phyloP scores from a whole-genome alignment of 2,797 vertebrate species.

The Spatula clypeata region DNA sequence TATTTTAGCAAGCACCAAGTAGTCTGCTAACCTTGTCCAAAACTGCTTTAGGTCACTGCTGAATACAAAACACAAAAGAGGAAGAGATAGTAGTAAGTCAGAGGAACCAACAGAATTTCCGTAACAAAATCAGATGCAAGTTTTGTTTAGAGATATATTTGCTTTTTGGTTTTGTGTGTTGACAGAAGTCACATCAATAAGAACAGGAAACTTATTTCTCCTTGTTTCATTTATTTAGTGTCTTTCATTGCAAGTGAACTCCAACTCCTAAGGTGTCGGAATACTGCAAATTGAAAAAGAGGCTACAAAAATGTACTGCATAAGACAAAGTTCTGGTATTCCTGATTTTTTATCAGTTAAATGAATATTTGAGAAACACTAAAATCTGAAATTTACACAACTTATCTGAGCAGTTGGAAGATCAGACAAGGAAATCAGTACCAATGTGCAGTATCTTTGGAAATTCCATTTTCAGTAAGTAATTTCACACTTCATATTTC shows the following conservation, averaged over 20 bases:
- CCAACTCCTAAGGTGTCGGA: background rate
- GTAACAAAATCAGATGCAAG: background rate
- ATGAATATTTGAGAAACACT: background rate
- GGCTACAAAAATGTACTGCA: background rate
- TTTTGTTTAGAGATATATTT: background rate
- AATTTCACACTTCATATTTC: background rate
- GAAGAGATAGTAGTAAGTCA: background rate
- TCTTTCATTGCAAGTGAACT: background rate
- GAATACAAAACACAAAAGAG: background rate
- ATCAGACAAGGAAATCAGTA: background rate
- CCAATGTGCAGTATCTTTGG: background rate
- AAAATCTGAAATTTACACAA: background rate
- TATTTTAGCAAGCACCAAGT: slow-evolving; percentile 88
- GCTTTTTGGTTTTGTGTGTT: background rate
- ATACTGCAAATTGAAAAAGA: background rate
- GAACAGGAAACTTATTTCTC: background rate
- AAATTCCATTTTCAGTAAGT: background rate
- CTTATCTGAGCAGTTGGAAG: background rate
- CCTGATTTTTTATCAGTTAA: background rate
- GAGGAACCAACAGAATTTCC: background rate
- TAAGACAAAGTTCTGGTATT: background rate
- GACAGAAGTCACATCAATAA: background rate
- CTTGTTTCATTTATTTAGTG: background rate
- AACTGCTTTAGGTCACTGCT: slow-evolving; percentile 87
- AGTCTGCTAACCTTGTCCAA: slow-evolving; percentile 85